Evolutionary conservation across 1,140 invertebrate species (phyloP).

Genomic region (Popillia japonica): DNA sequence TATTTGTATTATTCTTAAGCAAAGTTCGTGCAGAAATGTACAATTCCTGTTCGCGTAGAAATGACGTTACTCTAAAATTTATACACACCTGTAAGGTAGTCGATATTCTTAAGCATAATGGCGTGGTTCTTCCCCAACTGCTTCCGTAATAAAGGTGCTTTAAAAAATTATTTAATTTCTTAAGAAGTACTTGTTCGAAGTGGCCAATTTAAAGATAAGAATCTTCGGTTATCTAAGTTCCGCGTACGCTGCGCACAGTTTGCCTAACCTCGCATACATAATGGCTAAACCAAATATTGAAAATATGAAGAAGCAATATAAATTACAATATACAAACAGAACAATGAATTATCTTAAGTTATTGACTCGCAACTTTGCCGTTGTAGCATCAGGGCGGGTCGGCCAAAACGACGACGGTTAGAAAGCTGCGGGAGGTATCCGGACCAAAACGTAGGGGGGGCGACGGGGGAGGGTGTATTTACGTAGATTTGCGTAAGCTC

Average conservation of each 20-base stretch:
- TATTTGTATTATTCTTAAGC: no score
- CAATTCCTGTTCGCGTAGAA: no score
- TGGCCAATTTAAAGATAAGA: background rate
- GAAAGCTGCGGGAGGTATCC: constrained; percentile 31
- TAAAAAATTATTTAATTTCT: no score
- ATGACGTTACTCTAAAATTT: no score
- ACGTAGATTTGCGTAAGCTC: constrained; percentile 53
- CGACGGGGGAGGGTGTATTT: constrained; percentile 48
- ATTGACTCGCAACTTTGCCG: constrained; percentile 40
- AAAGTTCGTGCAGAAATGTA: no score
- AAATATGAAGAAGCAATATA: constrained; percentile 40
- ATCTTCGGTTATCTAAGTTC: background rate
- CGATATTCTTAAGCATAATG: no score
- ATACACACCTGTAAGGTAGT: no score
- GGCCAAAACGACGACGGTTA: no score
- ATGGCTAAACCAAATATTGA: constrained; percentile 5
- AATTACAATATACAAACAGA: constrained; percentile 27
- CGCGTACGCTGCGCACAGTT: background rate
- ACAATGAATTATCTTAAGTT: constrained; percentile 41
- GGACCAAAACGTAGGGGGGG: no score
- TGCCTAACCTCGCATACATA: background rate
- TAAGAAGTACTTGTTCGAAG: no score
- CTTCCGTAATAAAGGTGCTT: no score
- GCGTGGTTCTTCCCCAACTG: no score
- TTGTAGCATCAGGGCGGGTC: constrained; percentile 6